Evolutionary conservation across 2,888 invertebrate genomes (phyloP).

Genomic region (Hyposoter dolosus): DNA sequence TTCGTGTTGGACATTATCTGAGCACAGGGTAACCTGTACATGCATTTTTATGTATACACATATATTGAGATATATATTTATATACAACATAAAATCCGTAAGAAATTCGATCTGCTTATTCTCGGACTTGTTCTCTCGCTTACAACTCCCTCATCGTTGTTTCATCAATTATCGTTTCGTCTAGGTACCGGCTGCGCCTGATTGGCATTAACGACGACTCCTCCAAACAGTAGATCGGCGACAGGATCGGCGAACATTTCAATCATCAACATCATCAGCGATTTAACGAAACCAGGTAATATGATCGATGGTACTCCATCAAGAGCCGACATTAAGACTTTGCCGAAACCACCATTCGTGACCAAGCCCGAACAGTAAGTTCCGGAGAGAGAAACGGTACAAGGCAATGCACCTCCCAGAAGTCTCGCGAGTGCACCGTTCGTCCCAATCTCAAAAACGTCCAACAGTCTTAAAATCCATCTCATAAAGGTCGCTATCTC

Average conservation of each 20-base stretch:
- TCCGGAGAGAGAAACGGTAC: slow-evolving; percentile 55
- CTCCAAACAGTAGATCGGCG: slow-evolving; percentile 69
- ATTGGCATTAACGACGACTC: slow-evolving; percentile 39
- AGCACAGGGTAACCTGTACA: slow-evolving; percentile 24
- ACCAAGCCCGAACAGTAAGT: slow-evolving; percentile 68
- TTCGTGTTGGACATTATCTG: slow-evolving; percentile 34
- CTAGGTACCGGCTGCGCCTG: not conserved
- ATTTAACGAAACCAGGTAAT: slow-evolving; percentile 64
- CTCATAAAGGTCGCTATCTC: not conserved
- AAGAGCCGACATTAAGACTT: slow-evolving; percentile 46
- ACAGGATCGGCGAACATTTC: slow-evolving; percentile 55
- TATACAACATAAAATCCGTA: slow-evolving; percentile 27
- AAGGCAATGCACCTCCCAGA: slow-evolving; percentile 72
- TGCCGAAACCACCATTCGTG: slow-evolving; percentile 59
- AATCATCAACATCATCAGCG: slow-evolving; percentile 1
- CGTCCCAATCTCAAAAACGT: slow-evolving; percentile 56
- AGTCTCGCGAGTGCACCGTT: slow-evolving; percentile 69
- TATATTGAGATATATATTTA: slow-evolving; percentile 15
- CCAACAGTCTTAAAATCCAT: slow-evolving; percentile 37
- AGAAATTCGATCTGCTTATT: slow-evolving; percentile 19
- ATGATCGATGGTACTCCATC: slow-evolving; percentile 57
- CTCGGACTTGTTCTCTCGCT: not conserved
- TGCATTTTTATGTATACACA: slow-evolving; percentile 2
- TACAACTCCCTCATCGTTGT: not conserved
- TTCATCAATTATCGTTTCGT: not conserved